Percentiles rank a stretch among this genome's conserved stretches.
These are phyloP conservation scores for Odontamblyopus lacepedii DNA, from an alignment of 2,797 vertebrate species.

Conservation along the genomic window DNA sequence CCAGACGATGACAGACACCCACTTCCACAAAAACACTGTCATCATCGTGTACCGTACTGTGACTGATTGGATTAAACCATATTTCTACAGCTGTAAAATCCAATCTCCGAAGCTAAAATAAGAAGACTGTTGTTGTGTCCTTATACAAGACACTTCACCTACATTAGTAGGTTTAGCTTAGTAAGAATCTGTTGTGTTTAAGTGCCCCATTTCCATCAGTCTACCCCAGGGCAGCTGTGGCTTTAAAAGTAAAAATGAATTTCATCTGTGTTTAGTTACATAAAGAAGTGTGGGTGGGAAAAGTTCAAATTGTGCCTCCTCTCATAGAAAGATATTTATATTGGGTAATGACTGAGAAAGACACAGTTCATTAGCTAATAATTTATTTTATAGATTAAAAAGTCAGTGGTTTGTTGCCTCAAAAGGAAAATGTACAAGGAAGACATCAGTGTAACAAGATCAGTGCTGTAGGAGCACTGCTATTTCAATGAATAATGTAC, in stretches of 20 bases:
- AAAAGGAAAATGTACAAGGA: conserved; percentile 72
- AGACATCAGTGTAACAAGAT: conserved; percentile 61
- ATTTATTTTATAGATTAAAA: conserved; percentile 83
- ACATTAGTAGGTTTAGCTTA: no score
- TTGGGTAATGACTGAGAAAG: conserved; percentile 33
- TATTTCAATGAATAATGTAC: conserved; percentile 33
- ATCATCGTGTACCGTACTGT: background rate
- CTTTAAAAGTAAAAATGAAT: no score
- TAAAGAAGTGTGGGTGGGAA: no score
- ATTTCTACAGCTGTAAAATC: conserved; percentile 5
- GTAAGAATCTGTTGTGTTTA: no score
- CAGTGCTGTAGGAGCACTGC: conserved; percentile 26
- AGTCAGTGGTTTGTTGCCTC: conserved; percentile 79
- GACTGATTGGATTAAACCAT: background rate
- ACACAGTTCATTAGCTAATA: conserved; percentile 77
- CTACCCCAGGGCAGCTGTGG: no score
- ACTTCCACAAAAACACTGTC: background rate
- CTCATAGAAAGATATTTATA: no score
- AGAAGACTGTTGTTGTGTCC: no score
- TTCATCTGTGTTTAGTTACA: no score
- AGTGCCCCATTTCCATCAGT: no score
- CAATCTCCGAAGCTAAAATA: no score
- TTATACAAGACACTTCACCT: no score
- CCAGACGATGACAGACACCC: background rate
- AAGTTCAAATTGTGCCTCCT: no score